phyloP scores from a whole-genome alignment of 2,113 vertebrate genomes.

The Coracopsis vasa region DNA sequence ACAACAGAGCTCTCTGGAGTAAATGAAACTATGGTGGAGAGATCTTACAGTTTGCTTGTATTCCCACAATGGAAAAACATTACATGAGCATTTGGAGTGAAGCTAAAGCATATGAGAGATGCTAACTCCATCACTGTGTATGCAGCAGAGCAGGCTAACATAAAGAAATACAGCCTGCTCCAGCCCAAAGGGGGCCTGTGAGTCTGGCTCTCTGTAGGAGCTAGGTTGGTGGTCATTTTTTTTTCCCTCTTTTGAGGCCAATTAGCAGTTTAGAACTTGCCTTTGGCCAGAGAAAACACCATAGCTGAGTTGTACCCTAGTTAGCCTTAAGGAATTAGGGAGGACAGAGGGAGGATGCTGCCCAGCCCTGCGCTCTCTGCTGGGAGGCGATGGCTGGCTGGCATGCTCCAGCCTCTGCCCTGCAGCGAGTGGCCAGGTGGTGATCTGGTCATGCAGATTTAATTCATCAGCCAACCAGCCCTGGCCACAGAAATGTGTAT shows the following conservation, averaged over 20 bases:
- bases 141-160: background rate
- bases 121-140: background rate
- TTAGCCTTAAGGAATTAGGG: background rate
- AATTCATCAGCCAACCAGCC: background rate
- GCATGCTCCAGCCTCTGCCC: constrained; percentile 36
- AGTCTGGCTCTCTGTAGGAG: background rate
- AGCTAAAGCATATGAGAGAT: background rate
- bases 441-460: background rate
- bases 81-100: fast-evolving
- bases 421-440: constrained; percentile 72
- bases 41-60: background rate
- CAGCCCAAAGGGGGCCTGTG: background rate
- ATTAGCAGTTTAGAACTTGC: background rate
- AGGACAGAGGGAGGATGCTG: constrained; percentile 65
- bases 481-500: background rate
- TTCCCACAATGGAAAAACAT: background rate
- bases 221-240: background rate
- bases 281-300: background rate
- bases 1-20: background rate
- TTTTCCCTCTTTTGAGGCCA: background rate
- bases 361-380: constrained; percentile 73
- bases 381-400: constrained; percentile 66
- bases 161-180: background rate
- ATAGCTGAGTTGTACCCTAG: background rate
- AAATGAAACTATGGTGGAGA: background rate